Conservation (phyloP, 2,888 invertebrate species). For the Eupeodes luniger region DNA sequence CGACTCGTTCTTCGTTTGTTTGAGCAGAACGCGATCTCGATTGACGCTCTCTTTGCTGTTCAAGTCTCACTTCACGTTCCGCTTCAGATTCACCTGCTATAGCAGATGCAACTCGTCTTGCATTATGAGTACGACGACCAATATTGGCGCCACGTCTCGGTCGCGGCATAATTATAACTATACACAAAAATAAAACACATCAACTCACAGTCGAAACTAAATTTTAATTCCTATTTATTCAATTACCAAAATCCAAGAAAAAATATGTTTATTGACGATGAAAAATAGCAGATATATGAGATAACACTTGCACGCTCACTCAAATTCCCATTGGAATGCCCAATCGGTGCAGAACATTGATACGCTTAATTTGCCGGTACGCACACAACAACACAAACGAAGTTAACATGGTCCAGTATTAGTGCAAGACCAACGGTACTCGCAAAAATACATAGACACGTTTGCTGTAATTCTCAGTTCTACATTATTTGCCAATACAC, state of each 20-base stretch:
- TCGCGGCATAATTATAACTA: constrained; percentile 1
- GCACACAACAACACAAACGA: constrained; percentile 7
- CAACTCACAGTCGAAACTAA: constrained; percentile 1
- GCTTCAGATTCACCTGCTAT: constrained; percentile 1
- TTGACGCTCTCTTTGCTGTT: constrained; percentile 1
- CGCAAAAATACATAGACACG: constrained; percentile 16
- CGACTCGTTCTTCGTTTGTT: constrained; percentile 1
- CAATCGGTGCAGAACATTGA: constrained; percentile 1
- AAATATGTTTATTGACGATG: constrained; percentile 1
- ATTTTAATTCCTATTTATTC: constrained; percentile 1
- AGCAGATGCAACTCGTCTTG: background rate
- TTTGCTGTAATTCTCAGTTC: constrained; percentile 14
- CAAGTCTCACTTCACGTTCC: constrained; percentile 1
- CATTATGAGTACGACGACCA: constrained; percentile 1
- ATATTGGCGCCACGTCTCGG: constrained; percentile 1
- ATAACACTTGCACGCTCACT: constrained; percentile 1
- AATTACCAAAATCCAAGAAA: constrained; percentile 1
- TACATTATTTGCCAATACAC: constrained; percentile 16
- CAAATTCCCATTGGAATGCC: constrained; percentile 1
- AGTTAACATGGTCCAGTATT: constrained; percentile 16
- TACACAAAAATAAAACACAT: constrained; percentile 1
- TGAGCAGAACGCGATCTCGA: constrained; percentile 1
- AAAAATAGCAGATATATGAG: constrained; percentile 1
- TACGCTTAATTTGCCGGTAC: constrained; percentile 1
- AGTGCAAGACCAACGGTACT: constrained; percentile 16